Percentiles rank a stretch among this genome's conserved stretches.
Conservation (phyloP, 1,140 invertebrate genomes). For the Carposina sasakii region DNA sequence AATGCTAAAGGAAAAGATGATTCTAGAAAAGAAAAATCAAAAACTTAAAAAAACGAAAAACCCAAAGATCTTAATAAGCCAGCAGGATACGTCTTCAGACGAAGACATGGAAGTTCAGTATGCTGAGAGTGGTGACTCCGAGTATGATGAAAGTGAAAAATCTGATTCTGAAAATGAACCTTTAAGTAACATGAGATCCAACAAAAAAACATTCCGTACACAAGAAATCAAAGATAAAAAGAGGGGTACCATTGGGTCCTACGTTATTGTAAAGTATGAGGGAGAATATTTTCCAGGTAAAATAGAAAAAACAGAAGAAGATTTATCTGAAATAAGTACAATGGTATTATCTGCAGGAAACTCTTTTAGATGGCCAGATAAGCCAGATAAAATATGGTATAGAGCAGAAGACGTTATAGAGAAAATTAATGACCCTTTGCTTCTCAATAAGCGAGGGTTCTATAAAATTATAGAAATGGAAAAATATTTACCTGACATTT, state of each 20-base stretch:
- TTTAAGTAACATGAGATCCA: neutral
- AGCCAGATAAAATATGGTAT: conserved; percentile 16
- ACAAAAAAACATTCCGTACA: neutral
- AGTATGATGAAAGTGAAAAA: neutral
- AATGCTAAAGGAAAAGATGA: conserved; percentile 2
- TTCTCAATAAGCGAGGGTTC: conserved; percentile 11
- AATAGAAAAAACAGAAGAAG: conserved; percentile 10
- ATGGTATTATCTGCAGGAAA: conserved; percentile 15
- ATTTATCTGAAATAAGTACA: conserved; percentile 15
- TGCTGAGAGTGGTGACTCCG: conserved; percentile 2
- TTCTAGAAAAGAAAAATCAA: neutral
- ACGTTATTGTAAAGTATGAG: conserved; percentile 16
- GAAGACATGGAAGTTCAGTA: neutral
- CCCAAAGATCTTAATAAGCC: neutral
- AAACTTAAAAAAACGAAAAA: neutral
- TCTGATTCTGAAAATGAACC: conserved; percentile 1
- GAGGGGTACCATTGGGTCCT: conserved; percentile 6
- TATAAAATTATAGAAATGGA: conserved; percentile 15
- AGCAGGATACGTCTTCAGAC: neutral
- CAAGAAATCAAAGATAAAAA: neutral
- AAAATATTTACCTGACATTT: conserved; percentile 14
- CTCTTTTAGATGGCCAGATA: conserved; percentile 13
- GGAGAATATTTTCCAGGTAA: conserved; percentile 14
- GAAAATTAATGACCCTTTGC: neutral
- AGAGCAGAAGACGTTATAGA: neutral